Conservation (phyloP, 2,113 vertebrate genomes). For the Emydura subglobosa region DNA sequence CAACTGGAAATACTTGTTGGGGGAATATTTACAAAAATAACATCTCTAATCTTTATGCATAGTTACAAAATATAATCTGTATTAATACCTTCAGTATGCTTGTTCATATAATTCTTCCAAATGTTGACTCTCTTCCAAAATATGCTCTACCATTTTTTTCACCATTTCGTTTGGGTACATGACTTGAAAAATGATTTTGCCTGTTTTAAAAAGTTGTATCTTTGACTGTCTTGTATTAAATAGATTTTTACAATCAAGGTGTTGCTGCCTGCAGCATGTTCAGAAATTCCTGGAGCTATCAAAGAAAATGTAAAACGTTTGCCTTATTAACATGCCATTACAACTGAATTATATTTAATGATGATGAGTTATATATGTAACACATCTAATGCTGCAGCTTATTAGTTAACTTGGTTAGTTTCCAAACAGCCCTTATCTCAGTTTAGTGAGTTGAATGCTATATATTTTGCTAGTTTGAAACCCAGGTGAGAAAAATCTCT, state of each 20-base stretch:
- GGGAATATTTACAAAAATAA: not conserved
- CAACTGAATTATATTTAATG: not conserved
- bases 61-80: not conserved
- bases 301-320: not conserved
- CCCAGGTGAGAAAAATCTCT: not conserved
- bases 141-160: accelerated
- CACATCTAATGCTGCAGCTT: not conserved
- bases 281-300: not conserved
- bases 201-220: not conserved
- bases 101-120: not conserved
- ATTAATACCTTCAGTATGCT: not conserved
- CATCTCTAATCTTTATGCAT: not conserved
- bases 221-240: not conserved
- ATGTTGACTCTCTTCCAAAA: not conserved
- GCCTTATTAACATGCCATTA: not conserved
- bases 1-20: not conserved
- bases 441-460: not conserved
- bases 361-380: not conserved
- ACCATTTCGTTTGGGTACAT: not conserved
- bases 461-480: not conserved
- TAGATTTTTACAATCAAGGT: accelerated
- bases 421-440: not conserved
- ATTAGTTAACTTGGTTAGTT: not conserved
- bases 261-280: not conserved
- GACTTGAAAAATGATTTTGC: not conserved